Evolutionary conservation across 2,888 invertebrate species (phyloP).

Genomic region (Eledona agricola): DNA sequence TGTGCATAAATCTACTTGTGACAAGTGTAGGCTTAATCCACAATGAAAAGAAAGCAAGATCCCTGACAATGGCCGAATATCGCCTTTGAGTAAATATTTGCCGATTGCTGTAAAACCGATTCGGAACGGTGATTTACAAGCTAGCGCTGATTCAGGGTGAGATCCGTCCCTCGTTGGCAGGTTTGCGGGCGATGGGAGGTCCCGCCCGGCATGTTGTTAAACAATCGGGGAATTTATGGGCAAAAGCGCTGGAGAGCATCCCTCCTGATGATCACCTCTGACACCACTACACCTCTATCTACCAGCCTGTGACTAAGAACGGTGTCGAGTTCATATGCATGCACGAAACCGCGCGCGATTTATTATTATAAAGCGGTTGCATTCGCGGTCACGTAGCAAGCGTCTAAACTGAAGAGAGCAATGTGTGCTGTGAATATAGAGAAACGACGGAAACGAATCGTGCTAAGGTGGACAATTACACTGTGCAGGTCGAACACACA

Average conservation of each 20-base stretch:
- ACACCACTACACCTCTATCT: conserved; percentile 28
- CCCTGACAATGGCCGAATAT: conserved; percentile 52
- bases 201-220: conserved; percentile 56
- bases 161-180: conserved; percentile 43
- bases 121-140: conserved; percentile 57
- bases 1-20: conserved; percentile 62
- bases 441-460: conserved; percentile 58
- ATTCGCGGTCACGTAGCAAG: conserved; percentile 61
- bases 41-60: conserved; percentile 52
- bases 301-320: conserved; percentile 56
- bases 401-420: conserved; percentile 53
- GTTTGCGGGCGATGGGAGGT: conserved; percentile 54
- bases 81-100: conserved; percentile 62
- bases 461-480: conserved; percentile 26
- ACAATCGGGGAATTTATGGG: conserved; percentile 52
- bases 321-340: conserved; percentile 59
- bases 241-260: conserved; percentile 36
- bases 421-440: conserved; percentile 55
- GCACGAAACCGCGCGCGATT: conserved; percentile 55
- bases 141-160: conserved; percentile 54
- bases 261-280: conserved; percentile 39
- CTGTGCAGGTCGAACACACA: conserved; percentile 10
- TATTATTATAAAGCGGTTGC: conserved; percentile 60
- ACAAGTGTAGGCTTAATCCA: conserved; percentile 57
- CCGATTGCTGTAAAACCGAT: conserved; percentile 57